Evolutionary conservation across 2,888 invertebrate genomes (phyloP).

Genomic region (Calameuta idolon): DNA sequence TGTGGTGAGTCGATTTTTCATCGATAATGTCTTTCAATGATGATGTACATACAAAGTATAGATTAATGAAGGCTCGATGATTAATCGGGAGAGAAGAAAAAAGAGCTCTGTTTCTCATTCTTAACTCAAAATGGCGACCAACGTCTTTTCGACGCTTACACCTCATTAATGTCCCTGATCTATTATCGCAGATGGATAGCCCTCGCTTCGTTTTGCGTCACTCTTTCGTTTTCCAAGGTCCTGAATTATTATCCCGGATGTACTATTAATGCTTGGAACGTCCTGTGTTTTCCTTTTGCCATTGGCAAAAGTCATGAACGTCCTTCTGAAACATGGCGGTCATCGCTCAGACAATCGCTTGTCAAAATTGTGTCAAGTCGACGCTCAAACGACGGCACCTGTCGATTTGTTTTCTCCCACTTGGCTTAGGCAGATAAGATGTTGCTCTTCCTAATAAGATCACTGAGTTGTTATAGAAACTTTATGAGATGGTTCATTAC

Average conservation of each 20-base stretch:
- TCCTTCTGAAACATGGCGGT: conserved; percentile 8
- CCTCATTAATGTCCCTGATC: background rate
- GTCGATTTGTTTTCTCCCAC: conserved; percentile 33
- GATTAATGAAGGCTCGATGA: background rate
- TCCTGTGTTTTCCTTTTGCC: background rate
- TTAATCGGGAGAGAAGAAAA: background rate
- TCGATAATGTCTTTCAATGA: background rate
- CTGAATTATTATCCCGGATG: background rate
- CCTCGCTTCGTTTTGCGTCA: background rate
- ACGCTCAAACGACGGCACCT: conserved; percentile 31
- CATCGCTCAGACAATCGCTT: conserved; percentile 36
- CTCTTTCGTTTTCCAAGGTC: background rate
- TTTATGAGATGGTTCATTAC: background rate
- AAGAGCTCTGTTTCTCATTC: background rate
- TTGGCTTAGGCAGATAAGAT: background rate
- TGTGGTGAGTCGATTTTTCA: background rate
- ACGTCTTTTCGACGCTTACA: background rate
- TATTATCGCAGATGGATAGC: background rate
- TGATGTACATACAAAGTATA: background rate
- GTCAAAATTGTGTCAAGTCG: conserved; percentile 57
- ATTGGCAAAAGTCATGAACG: background rate
- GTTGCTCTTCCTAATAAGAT: background rate
- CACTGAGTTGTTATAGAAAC: background rate
- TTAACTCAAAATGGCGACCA: background rate
- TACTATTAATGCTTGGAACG: background rate